Percentiles rank a stretch among this genome's conserved stretches.
Evolutionary conservation across 2,797 vertebrate species (phyloP).

Genomic region (Thamnophis elegans): DNA sequence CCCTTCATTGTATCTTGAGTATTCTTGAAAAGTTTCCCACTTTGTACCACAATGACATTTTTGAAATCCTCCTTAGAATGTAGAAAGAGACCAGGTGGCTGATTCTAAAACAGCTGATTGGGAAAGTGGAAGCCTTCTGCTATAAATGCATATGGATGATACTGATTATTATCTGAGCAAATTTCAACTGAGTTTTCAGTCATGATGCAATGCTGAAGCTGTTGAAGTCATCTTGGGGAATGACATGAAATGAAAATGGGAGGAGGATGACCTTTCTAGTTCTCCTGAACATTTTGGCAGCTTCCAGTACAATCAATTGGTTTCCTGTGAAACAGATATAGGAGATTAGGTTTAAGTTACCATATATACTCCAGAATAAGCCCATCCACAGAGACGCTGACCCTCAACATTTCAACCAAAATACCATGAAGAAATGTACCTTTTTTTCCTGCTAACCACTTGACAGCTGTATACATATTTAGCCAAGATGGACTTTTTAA

Average conservation of each 20-base stretch:
- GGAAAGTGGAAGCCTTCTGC: not conserved
- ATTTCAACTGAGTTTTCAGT: not conserved
- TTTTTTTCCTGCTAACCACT: not conserved
- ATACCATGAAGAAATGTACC: not conserved
- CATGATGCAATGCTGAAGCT: not conserved
- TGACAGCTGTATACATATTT: not conserved
- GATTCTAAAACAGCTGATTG: not conserved
- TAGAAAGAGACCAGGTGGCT: not conserved
- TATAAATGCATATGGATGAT: not conserved
- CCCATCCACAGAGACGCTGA: not conserved
- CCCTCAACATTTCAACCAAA: not conserved
- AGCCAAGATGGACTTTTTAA: not conserved
- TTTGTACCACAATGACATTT: not conserved
- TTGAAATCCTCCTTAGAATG: not conserved
- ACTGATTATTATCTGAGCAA: not conserved
- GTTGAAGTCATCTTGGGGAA: not conserved
- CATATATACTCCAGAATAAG: not conserved
- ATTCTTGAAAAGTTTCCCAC: not conserved
- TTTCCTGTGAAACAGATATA: not conserved
- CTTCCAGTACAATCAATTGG: not conserved
- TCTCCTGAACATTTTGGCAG: not conserved
- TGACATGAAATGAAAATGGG: not conserved
- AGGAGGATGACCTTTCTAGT: not conserved
- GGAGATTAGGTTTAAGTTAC: not conserved
- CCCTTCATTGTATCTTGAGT: not conserved